Percentiles rank a stretch among this genome's conserved stretches.
Evolutionary conservation across 2,797 vertebrate genomes (phyloP).

Genomic region (Centropyge bicolor): DNA sequence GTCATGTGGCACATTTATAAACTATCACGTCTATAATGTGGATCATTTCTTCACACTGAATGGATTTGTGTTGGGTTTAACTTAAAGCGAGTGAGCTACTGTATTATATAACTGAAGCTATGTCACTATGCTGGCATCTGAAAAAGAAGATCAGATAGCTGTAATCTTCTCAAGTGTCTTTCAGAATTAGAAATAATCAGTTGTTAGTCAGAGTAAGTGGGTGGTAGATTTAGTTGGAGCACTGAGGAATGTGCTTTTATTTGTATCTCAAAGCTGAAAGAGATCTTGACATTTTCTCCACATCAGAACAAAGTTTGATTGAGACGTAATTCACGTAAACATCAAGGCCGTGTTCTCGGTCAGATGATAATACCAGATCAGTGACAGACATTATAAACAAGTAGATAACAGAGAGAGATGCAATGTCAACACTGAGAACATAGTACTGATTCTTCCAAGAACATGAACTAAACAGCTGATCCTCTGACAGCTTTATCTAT

Average conservation of each 20-base stretch:
- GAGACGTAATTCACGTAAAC: background rate
- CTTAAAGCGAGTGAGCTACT: background rate
- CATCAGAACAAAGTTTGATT: background rate
- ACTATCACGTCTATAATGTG: background rate
- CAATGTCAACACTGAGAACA: conserved; percentile 25
- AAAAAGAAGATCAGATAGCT: background rate
- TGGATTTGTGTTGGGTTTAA: background rate
- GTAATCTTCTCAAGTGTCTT: background rate
- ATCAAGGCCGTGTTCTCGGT: conserved; percentile 8
- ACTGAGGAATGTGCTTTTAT: conserved; percentile 2
- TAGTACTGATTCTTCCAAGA: conserved; percentile 38
- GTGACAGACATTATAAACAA: conserved; percentile 6
- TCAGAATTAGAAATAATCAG: background rate
- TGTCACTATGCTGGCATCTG: background rate
- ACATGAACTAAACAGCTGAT: conserved; percentile 34
- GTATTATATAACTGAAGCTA: background rate
- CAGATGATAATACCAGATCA: conserved; percentile 13
- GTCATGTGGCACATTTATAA: conserved; percentile 7
- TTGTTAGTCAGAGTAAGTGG: background rate
- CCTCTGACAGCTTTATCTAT: conserved; percentile 44
- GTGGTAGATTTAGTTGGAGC: background rate
- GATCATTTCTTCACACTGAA: conserved; percentile 10
- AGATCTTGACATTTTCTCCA: conserved; percentile 17
- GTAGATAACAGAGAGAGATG: background rate
- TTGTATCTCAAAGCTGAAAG: background rate